Evolutionary conservation across 2,888 invertebrate species (phyloP).

Genomic region (Adela reaumurella): DNA sequence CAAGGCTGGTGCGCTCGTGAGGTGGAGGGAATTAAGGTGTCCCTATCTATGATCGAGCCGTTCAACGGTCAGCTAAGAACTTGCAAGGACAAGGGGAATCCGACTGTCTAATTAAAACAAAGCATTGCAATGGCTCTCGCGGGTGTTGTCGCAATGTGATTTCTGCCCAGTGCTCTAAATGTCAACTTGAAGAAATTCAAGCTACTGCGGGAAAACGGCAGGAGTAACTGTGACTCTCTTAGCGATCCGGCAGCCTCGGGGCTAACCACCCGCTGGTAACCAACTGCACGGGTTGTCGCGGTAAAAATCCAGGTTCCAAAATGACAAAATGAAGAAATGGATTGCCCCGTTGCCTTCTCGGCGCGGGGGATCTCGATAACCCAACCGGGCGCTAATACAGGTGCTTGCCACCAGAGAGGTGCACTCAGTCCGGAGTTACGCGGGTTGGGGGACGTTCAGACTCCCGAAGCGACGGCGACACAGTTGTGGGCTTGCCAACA

Average conservation of each 20-base stretch:
- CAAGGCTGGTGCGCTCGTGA: no score
- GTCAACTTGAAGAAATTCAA: no score
- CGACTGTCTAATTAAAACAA: slow-evolving; percentile 68
- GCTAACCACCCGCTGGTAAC: not conserved
- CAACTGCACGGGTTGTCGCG: not conserved
- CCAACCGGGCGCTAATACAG: not conserved
- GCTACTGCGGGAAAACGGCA: no score
- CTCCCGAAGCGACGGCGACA: slow-evolving; percentile 22
- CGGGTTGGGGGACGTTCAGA: slow-evolving; percentile 35
- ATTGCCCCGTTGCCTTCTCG: not conserved
- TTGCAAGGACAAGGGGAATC: slow-evolving; percentile 63
- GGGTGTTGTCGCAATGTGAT: slow-evolving; percentile 64
- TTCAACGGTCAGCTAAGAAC: slow-evolving; percentile 56
- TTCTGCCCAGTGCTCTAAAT: no score
- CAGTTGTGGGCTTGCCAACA: slow-evolving; percentile 13
- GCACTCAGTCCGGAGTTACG: slow-evolving; percentile 41
- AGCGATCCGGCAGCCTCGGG: not conserved
- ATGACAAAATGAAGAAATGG: not conserved
- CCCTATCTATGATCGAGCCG: no score
- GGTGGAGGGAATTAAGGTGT: no score
- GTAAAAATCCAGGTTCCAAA: not conserved
- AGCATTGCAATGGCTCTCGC: slow-evolving; percentile 64
- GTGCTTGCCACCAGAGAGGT: slow-evolving; percentile 29
- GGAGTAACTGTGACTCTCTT: no score
- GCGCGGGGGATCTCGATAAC: not conserved